Evolutionary conservation across 53 echinoderm and acorn worm species (phyloP).

Genomic region (Astropecten irregularis): DNA sequence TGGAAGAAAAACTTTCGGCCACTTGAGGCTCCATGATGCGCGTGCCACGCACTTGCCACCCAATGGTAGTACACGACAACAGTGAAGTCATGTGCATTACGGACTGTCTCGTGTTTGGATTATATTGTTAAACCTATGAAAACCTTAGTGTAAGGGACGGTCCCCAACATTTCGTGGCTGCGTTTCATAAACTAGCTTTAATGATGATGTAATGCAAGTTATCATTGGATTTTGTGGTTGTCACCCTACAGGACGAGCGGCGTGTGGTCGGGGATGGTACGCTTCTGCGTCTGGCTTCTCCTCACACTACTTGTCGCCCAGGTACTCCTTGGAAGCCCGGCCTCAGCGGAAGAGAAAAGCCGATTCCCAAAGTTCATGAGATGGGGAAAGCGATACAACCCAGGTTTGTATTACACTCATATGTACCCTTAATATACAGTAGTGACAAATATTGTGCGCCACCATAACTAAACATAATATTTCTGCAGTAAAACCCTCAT

Average conservation of each 20-base stretch:
- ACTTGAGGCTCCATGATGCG: no score
- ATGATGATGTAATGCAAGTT: background rate
- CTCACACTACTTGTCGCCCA: conserved; percentile 45
- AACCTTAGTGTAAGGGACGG: no score
- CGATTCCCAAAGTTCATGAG: conserved; percentile 65
- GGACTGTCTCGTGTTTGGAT: no score
- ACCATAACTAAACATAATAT: background rate
- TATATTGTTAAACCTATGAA: no score
- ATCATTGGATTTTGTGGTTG: background rate
- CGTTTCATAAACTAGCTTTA: no score
- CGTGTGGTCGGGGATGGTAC: conserved; percentile 7
- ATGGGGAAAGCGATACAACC: conserved; percentile 72
- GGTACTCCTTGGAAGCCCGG: conserved; percentile 28
- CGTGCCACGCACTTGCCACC: no score
- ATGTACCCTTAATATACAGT: background rate
- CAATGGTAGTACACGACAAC: no score
- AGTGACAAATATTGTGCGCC: background rate
- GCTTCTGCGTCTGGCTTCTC: conserved; percentile 27
- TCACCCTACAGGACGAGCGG: conserved; percentile 8
- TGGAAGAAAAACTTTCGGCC: no score
- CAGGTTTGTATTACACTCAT: no score
- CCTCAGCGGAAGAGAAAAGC: conserved; percentile 32
- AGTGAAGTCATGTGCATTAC: no score
- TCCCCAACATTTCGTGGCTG: no score
- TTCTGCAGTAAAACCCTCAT: background rate